These are phyloP conservation scores for Tokudaia muenninki DNA, from an alignment of 2,797 vertebrate genomes.

Conservation along the genomic window DNA sequence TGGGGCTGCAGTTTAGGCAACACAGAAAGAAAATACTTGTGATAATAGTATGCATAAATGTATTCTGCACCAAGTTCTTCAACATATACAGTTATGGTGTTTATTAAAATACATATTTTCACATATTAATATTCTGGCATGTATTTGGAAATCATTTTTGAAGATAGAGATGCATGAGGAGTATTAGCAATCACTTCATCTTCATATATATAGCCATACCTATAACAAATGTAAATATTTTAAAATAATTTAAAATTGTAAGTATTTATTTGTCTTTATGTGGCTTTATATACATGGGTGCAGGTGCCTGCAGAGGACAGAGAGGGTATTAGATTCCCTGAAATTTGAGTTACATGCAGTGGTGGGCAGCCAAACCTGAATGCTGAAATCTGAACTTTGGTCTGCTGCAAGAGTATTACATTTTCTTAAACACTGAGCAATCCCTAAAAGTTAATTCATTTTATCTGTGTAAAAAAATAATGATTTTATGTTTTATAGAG, in stretches of 20 bases:
- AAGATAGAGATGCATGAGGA: neutral
- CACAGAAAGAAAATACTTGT: neutral
- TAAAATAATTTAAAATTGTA: neutral
- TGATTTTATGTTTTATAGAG: slow-evolving; percentile 7
- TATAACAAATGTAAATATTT: neutral
- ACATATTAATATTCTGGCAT: neutral
- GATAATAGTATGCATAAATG: neutral
- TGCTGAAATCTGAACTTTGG: neutral
- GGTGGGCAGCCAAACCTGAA: neutral
- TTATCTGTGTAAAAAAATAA: neutral
- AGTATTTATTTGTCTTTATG: neutral
- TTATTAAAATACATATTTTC: slow-evolving; percentile 1
- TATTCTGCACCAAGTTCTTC: neutral
- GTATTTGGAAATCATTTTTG: slow-evolving; percentile 1
- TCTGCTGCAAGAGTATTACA: neutral
- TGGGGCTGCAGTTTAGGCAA: neutral
- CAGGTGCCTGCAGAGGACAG: neutral
- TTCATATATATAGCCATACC: neutral
- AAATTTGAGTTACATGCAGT: neutral
- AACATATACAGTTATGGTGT: neutral
- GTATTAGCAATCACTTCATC: neutral
- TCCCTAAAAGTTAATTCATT: neutral
- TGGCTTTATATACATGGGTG: neutral
- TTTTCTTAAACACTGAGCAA: neutral
- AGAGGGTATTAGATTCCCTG: neutral